Evolutionary conservation across 1,140 invertebrate genomes (phyloP).

Genomic region (Scaptomyza graminum): DNA sequence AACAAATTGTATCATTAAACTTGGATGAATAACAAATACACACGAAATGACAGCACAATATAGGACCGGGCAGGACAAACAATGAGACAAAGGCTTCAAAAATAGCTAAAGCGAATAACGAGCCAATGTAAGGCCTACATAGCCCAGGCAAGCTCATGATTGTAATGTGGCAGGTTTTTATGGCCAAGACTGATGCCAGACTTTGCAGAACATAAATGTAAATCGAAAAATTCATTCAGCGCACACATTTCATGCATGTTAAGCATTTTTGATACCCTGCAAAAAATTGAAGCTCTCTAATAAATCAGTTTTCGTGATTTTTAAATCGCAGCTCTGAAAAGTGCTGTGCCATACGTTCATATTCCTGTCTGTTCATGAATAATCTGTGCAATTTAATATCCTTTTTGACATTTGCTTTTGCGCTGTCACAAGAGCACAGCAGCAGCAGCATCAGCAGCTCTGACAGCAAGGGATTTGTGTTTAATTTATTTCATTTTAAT

Average conservation of each 20-base stretch:
- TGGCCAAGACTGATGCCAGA: constrained; percentile 36
- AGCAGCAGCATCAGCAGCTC: constrained; percentile 12
- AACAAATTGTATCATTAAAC: constrained; percentile 77
- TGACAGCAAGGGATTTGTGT: constrained; percentile 72
- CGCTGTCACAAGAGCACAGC: constrained; percentile 12
- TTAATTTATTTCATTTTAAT: constrained; percentile 77
- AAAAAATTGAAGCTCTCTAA: background rate
- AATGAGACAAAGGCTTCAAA: constrained; percentile 62
- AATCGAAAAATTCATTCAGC: constrained; percentile 77
- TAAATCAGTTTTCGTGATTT: constrained; percentile 42
- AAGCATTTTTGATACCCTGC: constrained; percentile 36
- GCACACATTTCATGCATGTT: constrained; percentile 64
- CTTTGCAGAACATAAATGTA: constrained; percentile 22
- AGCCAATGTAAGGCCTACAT: background rate
- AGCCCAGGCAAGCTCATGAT: constrained; percentile 52
- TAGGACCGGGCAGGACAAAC: constrained; percentile 32
- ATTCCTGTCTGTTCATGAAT: constrained; percentile 28
- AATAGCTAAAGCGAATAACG: constrained; percentile 43
- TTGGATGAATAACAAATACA: constrained; percentile 61
- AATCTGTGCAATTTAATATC: constrained; percentile 47
- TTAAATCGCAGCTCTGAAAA: constrained; percentile 8
- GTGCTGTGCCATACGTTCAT: constrained; percentile 18
- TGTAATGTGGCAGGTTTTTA: constrained; percentile 58
- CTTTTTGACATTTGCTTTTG: constrained; percentile 36
- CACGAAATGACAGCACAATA: constrained; percentile 39